Conservation (phyloP, 37 sponge, comb jelly and placozoan genomes). For the Geodia barretti region DNA sequence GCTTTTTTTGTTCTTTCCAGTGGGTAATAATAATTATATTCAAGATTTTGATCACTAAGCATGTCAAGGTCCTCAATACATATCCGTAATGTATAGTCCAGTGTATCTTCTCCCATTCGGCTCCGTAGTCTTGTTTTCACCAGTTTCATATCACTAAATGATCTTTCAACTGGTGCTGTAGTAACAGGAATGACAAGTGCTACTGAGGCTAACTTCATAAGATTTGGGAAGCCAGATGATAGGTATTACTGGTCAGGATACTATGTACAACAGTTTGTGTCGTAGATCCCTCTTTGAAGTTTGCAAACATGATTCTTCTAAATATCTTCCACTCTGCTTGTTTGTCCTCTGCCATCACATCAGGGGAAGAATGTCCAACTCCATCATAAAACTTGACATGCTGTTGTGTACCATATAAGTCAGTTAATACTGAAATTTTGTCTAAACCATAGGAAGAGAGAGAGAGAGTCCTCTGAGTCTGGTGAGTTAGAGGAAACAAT, state of each 20-base stretch:
- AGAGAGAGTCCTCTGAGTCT: no score
- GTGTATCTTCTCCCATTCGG: conserved; percentile 30
- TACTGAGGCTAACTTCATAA: conserved; percentile 5
- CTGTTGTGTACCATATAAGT: conserved; percentile 38
- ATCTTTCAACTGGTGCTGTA: conserved; percentile 14
- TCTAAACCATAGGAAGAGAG: conserved; percentile 18
- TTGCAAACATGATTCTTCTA: conserved; percentile 2
- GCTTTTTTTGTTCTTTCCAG: no score
- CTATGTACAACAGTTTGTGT: not conserved
- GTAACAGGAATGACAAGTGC: conserved; percentile 10
- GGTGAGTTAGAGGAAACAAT: conserved; percentile 22
- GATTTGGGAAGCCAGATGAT: conserved; percentile 19
- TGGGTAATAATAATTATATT: not conserved
- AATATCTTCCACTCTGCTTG: conserved; percentile 37
- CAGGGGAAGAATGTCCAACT: conserved; percentile 15
- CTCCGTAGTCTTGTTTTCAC: conserved; percentile 21
- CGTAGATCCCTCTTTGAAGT: not conserved
- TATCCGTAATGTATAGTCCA: conserved; percentile 14
- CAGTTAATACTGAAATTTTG: conserved; percentile 5
- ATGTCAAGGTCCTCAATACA: conserved; percentile 11
- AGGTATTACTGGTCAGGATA: not conserved
- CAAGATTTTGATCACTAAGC: not conserved
- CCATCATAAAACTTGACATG: conserved; percentile 5
- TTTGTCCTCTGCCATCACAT: conserved; percentile 24
- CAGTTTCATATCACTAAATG: conserved; percentile 26